phyloP scores from a whole-genome alignment of 2,113 vertebrate species.

The Anarrhichthys ocellatus region DNA sequence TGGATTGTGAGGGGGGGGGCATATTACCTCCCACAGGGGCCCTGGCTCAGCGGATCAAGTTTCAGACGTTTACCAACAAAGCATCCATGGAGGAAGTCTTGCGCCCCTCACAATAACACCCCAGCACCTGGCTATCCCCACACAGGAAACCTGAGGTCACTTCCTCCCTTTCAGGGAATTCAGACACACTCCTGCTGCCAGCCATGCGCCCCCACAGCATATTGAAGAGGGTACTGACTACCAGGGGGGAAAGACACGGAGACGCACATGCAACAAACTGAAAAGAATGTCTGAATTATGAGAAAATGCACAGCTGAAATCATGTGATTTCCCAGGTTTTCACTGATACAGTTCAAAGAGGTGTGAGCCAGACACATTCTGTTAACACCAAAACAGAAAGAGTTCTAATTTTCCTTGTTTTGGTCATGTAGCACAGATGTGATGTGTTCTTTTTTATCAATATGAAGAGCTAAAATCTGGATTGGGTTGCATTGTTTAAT shows the following conservation, averaged over 20 bases:
- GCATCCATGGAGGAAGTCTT: slow-evolving; percentile 78
- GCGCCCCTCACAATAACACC: slow-evolving; percentile 73
- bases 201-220: slow-evolving; percentile 63
- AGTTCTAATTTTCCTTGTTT: slow-evolving; percentile 20
- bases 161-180: slow-evolving; percentile 73
- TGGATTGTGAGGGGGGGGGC: slow-evolving; percentile 46
- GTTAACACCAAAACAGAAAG: slow-evolving; percentile 22
- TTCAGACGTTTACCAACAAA: slow-evolving; percentile 82
- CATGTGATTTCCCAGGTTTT: not conserved
- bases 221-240: slow-evolving; percentile 25
- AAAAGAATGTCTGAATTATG: slow-evolving; percentile 18
- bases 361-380: slow-evolving; percentile 19
- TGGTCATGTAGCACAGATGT: slow-evolving; percentile 47
- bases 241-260: not conserved
- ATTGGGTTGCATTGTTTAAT: slow-evolving; percentile 27
- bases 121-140: slow-evolving; percentile 77
- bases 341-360: slow-evolving; percentile 2
- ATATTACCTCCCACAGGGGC: slow-evolving; percentile 71
- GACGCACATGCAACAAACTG: not conserved
- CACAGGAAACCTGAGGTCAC: slow-evolving; percentile 82
- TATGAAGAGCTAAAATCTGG: slow-evolving; percentile 28
- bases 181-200: slow-evolving; percentile 70
- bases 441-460: slow-evolving; percentile 28
- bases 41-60: slow-evolving; percentile 70
- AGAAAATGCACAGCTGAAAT: not conserved